Percentiles rank a stretch among this genome's conserved stretches.
phyloP scores from a whole-genome alignment of 2,797 vertebrate species.

The Spinus pinus region DNA sequence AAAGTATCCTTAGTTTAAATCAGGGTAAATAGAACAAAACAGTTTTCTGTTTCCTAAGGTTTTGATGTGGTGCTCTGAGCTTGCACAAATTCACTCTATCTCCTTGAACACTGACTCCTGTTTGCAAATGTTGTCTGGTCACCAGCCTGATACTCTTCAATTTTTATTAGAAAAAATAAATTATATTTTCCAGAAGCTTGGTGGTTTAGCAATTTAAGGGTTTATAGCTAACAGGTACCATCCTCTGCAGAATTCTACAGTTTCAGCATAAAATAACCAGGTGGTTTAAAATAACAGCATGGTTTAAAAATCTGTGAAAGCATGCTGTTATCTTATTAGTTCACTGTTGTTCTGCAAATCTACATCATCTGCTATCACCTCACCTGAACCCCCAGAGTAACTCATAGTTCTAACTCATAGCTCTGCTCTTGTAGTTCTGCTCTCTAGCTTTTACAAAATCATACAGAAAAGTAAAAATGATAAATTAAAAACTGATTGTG shows the following conservation, averaged over 20 bases:
- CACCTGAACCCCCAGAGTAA: background rate
- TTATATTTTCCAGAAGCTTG: background rate
- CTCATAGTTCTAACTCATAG: background rate
- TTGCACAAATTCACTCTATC: background rate
- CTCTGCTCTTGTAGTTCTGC: background rate
- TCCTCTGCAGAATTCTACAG: background rate
- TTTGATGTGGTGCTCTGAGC: background rate
- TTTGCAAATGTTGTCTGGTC: background rate
- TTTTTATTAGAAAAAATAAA: background rate
- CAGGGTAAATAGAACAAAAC: background rate
- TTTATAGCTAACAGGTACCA: background rate
- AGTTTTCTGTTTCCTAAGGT: background rate
- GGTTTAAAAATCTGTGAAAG: background rate
- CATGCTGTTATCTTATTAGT: background rate
- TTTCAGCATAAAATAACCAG: background rate
- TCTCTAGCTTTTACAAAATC: background rate
- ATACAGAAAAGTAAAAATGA: background rate
- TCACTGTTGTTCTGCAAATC: background rate
- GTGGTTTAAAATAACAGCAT: background rate
- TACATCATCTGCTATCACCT: background rate
- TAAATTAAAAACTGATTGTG: background rate
- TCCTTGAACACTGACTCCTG: background rate
- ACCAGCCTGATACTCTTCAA: background rate
- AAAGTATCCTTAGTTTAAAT: background rate
- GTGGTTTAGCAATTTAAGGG: background rate